phyloP scores from a whole-genome alignment of 2,888 invertebrate genomes.

The Athalia rosae region DNA sequence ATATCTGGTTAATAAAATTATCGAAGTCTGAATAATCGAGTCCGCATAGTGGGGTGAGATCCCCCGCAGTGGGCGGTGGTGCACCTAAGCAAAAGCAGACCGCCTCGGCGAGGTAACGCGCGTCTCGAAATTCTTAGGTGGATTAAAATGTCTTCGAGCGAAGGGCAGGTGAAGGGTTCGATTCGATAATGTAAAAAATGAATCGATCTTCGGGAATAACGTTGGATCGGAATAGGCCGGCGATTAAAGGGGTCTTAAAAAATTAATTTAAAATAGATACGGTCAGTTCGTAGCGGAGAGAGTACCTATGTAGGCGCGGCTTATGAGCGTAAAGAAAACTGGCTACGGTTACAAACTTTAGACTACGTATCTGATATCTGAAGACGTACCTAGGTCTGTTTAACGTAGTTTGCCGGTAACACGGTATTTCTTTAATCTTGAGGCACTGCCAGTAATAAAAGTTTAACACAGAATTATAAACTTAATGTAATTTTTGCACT shows the following conservation, averaged over 20 bases:
- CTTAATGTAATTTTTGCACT: constrained; percentile 66
- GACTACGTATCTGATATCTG: constrained; percentile 6
- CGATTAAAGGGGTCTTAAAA: not conserved
- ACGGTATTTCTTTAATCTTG: constrained; percentile 52
- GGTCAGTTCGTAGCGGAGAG: not conserved
- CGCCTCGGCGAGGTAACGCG: constrained; percentile 30
- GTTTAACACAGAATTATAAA: constrained; percentile 67
- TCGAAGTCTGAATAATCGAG: constrained; percentile 30
- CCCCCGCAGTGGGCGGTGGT: constrained; percentile 60
- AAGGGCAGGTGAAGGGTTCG: too few species aligned
- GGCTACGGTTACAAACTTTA: constrained; percentile 10
- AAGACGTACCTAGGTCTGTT: constrained; percentile 44
- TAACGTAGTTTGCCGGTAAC: constrained; percentile 45
- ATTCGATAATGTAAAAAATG: too few species aligned
- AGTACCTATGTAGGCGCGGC: constrained; percentile 49
- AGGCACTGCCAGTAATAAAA: constrained; percentile 53
- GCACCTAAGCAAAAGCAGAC: constrained; percentile 47
- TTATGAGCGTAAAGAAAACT: not conserved
- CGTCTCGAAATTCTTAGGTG: constrained; percentile 26
- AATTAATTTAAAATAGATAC: constrained; percentile 17
- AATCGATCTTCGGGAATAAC: not conserved
- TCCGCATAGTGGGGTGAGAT: constrained; percentile 50
- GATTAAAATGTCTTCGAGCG: constrained; percentile 14
- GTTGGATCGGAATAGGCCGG: not conserved
- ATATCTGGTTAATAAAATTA: constrained; percentile 7